Conservation (phyloP, 1,140 invertebrate species). For the Chironomus striatipennis region DNA sequence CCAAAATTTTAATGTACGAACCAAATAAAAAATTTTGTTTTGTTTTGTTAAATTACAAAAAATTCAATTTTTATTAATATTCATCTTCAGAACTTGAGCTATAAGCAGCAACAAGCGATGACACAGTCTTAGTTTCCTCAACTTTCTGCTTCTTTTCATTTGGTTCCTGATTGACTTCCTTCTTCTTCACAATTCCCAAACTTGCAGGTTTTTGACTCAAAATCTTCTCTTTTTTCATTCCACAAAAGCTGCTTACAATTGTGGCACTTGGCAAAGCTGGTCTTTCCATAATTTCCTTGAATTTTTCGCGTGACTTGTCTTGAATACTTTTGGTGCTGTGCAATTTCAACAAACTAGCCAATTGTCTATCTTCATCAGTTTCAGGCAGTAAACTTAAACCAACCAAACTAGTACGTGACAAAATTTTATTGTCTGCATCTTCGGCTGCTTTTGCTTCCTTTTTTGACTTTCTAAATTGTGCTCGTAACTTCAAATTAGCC, state of each 20-base stretch:
- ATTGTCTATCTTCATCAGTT: conserved; percentile 63
- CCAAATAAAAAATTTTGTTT: too few species aligned
- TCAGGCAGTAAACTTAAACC: conserved; percentile 71
- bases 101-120: not conserved
- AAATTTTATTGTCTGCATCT: conserved; percentile 58
- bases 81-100: not conserved
- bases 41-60: too few species aligned
- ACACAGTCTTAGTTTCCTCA: not conserved
- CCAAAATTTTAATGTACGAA: too few species aligned
- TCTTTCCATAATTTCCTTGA: conserved; percentile 46
- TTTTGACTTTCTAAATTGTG: conserved; percentile 70
- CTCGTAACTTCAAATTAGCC: conserved; percentile 72
- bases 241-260: conserved; percentile 44
- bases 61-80: not conserved
- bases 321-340: conserved; percentile 46
- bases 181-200: conserved; percentile 35
- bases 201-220: conserved; percentile 36
- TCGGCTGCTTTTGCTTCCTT: conserved; percentile 62
- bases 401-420: conserved; percentile 63
- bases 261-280: conserved; percentile 50
- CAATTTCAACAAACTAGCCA: conserved; percentile 65
- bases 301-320: conserved; percentile 41
- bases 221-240: conserved; percentile 45
- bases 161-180: not conserved
- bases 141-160: not conserved